Evolutionary conservation across 2,888 invertebrate species (phyloP).

Genomic region (Oscheius sp.): DNA sequence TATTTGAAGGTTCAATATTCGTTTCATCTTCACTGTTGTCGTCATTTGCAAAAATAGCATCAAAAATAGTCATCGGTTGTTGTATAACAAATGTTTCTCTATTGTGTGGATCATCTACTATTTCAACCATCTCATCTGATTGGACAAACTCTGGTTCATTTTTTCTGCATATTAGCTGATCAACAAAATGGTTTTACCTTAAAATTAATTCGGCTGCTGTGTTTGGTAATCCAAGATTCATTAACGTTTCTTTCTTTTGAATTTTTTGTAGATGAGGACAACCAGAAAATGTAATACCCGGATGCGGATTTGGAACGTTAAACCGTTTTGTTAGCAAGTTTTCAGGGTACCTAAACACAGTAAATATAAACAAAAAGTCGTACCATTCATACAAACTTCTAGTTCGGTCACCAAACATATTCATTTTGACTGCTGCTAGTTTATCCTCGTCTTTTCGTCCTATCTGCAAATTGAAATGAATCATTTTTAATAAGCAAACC

Average conservation of each 20-base stretch:
- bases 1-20: slow-evolving; percentile 9
- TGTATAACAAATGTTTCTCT: slow-evolving; percentile 27
- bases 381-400: slow-evolving; percentile 71
- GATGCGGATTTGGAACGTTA: slow-evolving; percentile 88
- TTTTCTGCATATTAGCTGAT: slow-evolving; percentile 22
- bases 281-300: slow-evolving; percentile 73
- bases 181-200: slow-evolving; percentile 2
- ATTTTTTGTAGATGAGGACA: slow-evolving; percentile 49
- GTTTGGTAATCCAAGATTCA: slow-evolving; percentile 48
- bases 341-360: slow-evolving; percentile 67
- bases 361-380: background rate
- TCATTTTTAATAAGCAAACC: slow-evolving; percentile 23
- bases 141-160: slow-evolving; percentile 24
- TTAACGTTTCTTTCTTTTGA: slow-evolving; percentile 31
- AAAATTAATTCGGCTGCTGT: slow-evolving; percentile 45
- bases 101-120: background rate
- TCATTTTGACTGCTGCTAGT: slow-evolving; percentile 80
- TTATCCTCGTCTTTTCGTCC: slow-evolving; percentile 73
- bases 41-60: slow-evolving; percentile 38
- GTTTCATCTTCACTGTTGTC: slow-evolving; percentile 15
- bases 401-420: slow-evolving; percentile 83
- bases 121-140: background rate
- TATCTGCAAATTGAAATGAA: slow-evolving; percentile 31
- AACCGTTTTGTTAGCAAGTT: slow-evolving; percentile 87
- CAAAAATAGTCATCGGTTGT: slow-evolving; percentile 48